A percentile compares a stretch with the other conserved stretches of the same genome.
Evolutionary conservation across 2,888 invertebrate species (phyloP).

Genomic region (Pseudococcus longispinus): DNA sequence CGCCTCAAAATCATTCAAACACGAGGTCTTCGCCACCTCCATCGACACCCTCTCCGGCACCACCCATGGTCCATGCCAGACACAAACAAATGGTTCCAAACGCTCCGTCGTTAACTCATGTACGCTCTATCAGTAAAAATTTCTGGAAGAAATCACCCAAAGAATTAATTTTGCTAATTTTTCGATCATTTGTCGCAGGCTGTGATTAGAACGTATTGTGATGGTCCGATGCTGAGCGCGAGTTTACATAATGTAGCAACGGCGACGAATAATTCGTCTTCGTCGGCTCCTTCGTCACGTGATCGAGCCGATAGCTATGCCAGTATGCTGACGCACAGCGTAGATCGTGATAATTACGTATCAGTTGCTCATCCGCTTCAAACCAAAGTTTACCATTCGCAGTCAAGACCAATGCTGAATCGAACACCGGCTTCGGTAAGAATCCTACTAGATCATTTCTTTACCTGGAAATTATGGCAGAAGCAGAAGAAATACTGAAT

Average conservation of each 20-base stretch:
- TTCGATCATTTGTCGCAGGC: conserved; percentile 62
- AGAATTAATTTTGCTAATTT: too few species aligned
- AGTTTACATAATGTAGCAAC: conserved; percentile 64
- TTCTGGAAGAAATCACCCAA: neutral
- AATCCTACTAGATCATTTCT: neutral
- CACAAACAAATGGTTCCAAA: conserved; percentile 58
- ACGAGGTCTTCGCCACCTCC: conserved; percentile 45
- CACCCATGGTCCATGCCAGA: conserved; percentile 58
- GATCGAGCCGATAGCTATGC: conserved; percentile 57
- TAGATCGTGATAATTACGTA: conserved; percentile 54
- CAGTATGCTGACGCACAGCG: conserved; percentile 47
- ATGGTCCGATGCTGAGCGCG: conserved; percentile 64
- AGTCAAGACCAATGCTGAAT: conserved; percentile 22
- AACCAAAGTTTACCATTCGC: conserved; percentile 53
- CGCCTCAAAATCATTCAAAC: conserved; percentile 62
- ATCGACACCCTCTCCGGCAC: conserved; percentile 59
- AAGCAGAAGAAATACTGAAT: too few species aligned
- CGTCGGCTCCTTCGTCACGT: conserved; percentile 45
- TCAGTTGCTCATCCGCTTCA: conserved; percentile 44
- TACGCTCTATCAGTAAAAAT: conserved; percentile 58
- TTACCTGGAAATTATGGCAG: too few species aligned
- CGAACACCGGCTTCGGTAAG: conserved; percentile 31
- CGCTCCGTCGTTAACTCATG: conserved; percentile 62
- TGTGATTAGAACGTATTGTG: conserved; percentile 65
- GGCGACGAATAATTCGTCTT: conserved; percentile 51